Conservation (phyloP, 2,797 vertebrate species). For the Neostethus bicornis region DNA sequence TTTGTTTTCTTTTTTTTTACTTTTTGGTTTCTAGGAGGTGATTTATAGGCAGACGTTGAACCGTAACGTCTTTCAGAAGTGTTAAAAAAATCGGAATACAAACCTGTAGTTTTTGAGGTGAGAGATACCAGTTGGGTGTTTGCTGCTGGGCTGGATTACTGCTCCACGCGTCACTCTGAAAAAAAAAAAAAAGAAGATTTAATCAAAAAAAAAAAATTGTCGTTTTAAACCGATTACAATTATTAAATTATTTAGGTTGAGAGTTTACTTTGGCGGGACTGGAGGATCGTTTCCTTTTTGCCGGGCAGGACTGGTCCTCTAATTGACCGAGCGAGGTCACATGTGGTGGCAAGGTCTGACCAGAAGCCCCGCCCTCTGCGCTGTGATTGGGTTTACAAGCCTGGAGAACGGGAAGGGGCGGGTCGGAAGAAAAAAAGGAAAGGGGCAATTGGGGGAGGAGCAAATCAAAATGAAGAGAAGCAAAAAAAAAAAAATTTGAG, state of each 20-base stretch:
- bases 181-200: not conserved
- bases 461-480: constrained; percentile 28
- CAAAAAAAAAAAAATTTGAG: constrained; percentile 13
- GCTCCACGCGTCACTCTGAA: constrained; percentile 90
- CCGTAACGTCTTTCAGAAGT: too few relatives aligned
- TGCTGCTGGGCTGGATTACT: constrained; percentile 91
- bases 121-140: constrained; percentile 93
- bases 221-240: too few relatives aligned
- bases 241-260: too few relatives aligned
- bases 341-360: constrained; percentile 74
- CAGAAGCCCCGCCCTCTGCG: constrained; percentile 90
- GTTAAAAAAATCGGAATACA: not conserved
- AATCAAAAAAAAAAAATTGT: not conserved
- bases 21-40: too few relatives aligned
- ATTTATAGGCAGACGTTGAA: not conserved
- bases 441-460: too few relatives aligned
- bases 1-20: too few relatives aligned
- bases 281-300: constrained; percentile 97
- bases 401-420: constrained; percentile 69
- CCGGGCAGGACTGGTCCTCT: constrained; percentile 95
- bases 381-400: constrained; percentile 98
- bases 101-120: constrained; percentile 97
- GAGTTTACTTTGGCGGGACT: constrained; percentile 92
- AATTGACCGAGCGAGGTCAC: constrained; percentile 88
- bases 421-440: constrained; percentile 44